Evolutionary conservation across 2,888 invertebrate genomes (phyloP).

Genomic region (Hyposoter didymator): DNA sequence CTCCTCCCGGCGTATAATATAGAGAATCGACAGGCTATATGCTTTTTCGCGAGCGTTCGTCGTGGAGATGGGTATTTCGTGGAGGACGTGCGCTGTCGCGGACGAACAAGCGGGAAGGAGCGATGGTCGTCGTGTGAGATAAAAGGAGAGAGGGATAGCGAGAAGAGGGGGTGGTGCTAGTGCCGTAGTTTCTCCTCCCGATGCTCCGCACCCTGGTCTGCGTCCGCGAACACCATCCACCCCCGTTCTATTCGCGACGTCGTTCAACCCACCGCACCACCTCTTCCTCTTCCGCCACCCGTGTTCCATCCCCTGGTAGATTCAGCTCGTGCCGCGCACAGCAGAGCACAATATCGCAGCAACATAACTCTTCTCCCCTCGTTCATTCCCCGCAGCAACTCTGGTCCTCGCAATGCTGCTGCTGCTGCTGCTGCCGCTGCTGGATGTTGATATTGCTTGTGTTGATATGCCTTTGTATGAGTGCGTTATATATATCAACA

Average conservation of each 20-base stretch:
- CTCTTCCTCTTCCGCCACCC: slow-evolving; percentile 58
- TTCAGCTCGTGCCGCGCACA: slow-evolving; percentile 80
- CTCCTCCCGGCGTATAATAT: slow-evolving; percentile 77
- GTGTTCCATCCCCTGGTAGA: slow-evolving; percentile 70
- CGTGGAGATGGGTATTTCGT: slow-evolving; percentile 53
- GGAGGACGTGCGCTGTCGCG: slow-evolving; percentile 45
- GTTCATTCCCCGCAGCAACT: slow-evolving; percentile 75
- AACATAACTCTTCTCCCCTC: slow-evolving; percentile 84
- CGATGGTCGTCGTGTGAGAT: slow-evolving; percentile 38
- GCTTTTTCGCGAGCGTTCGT: slow-evolving; percentile 61
- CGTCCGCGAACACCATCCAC: slow-evolving; percentile 60
- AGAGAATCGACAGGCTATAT: slow-evolving; percentile 78
- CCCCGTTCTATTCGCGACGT: slow-evolving; percentile 53
- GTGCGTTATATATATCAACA: slow-evolving; percentile 12
- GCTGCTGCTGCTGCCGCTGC: slow-evolving; percentile 59
- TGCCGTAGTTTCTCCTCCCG: slow-evolving; percentile 50
- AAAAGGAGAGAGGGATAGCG: slow-evolving; percentile 9
- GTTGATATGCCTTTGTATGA: slow-evolving; percentile 38
- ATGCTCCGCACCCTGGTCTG: slow-evolving; percentile 18
- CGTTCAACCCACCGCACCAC: slow-evolving; percentile 46
- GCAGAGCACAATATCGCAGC: slow-evolving; percentile 83
- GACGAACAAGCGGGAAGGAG: slow-evolving; percentile 41
- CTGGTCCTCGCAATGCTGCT: slow-evolving; percentile 50
- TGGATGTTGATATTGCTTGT: slow-evolving; percentile 59
- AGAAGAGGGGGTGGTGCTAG: slow-evolving; percentile 42